Evolutionary conservation across 2,797 vertebrate species (phyloP).

Genomic region (Toxotes lorentzi): DNA sequence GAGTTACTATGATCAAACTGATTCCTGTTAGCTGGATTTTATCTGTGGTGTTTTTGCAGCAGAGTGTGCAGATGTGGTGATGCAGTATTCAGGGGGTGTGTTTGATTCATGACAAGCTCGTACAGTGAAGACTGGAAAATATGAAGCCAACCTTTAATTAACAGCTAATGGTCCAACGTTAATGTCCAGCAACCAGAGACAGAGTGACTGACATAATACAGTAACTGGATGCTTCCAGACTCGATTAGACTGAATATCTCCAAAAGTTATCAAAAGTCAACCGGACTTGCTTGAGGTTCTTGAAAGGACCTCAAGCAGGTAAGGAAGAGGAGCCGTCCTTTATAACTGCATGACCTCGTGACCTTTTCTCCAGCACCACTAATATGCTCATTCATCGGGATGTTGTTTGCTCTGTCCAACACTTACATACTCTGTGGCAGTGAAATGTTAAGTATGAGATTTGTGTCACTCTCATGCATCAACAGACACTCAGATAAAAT

Average conservation of each 20-base stretch:
- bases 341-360: not conserved
- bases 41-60: constrained; percentile 4
- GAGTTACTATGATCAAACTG: not conserved
- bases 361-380: not conserved
- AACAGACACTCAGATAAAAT: too few relatives aligned
- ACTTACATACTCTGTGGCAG: not conserved
- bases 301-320: too few relatives aligned
- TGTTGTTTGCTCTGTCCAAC: not conserved
- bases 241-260: not conserved
- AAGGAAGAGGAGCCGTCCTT: too few relatives aligned
- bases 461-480: not conserved
- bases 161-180: constrained; percentile 52
- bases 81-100: constrained; percentile 1
- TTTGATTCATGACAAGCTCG: constrained; percentile 36
- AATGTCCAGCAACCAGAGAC: constrained; percentile 43
- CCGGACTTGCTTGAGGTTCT: too few relatives aligned
- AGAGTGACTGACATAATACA: constrained; percentile 41
- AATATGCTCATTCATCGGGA: too few relatives aligned
- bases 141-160: constrained; percentile 58
- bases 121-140: constrained; percentile 67
- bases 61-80: constrained; percentile 7
- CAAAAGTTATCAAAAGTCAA: too few relatives aligned
- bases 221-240: not conserved
- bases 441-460: not conserved
- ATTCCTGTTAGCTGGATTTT: constrained; percentile 7